A percentile compares a stretch with the other conserved stretches of the same genome.
These are phyloP conservation scores for Solea solea DNA, from an alignment of 2,113 vertebrate species.

Conservation along the genomic window DNA sequence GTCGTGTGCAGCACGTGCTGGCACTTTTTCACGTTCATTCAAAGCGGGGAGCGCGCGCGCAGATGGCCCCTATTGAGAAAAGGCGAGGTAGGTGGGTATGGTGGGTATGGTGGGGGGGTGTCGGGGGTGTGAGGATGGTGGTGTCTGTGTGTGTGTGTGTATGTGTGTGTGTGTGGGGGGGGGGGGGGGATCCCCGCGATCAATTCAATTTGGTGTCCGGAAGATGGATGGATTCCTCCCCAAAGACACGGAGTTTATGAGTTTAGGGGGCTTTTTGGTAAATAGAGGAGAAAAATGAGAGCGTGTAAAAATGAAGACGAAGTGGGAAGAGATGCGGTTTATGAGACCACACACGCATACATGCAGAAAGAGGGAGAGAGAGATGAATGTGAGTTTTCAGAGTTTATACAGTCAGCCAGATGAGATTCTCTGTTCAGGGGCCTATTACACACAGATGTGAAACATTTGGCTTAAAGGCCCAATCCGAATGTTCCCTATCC, in stretches of 20 bases:
- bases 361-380: conserved; percentile 1
- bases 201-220: conserved; percentile 78
- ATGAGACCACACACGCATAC: conserved; percentile 63
- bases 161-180: background rate
- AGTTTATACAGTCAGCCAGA: conserved; percentile 44
- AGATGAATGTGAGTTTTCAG: conserved; percentile 2
- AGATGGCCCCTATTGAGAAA: conserved; percentile 77
- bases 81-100: conserved; percentile 36
- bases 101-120: background rate
- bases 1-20: conserved; percentile 59
- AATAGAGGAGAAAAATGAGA: conserved; percentile 73
- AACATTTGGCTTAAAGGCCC: conserved; percentile 25
- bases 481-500: background rate
- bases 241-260: conserved; percentile 75
- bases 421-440: conserved; percentile 44
- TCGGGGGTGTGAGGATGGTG: background rate
- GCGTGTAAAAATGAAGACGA: conserved; percentile 76
- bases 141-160: no score
- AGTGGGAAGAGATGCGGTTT: conserved; percentile 64
- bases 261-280: conserved; percentile 67
- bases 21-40: conserved; percentile 59
- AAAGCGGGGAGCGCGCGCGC: conserved; percentile 63
- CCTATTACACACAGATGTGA: conserved; percentile 41
- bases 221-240: conserved; percentile 80
- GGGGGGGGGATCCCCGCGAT: conserved; percentile 52